Conservation (phyloP, 2,797 vertebrate genomes). For the Cyprinodon diabolis region DNA sequence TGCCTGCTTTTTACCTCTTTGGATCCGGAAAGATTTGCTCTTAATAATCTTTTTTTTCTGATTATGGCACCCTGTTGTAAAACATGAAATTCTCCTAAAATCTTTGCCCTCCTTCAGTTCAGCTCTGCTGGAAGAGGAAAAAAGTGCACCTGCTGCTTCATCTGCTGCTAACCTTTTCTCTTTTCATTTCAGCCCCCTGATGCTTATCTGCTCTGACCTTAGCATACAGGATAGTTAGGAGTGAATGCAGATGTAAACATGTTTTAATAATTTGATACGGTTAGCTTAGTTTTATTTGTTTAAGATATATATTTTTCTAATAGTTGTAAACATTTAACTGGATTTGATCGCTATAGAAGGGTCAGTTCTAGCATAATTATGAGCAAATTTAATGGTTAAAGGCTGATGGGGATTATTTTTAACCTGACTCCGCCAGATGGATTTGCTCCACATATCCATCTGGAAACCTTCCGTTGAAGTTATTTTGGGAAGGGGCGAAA, state of each 20-base stretch:
- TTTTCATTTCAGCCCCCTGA: constrained; percentile 6
- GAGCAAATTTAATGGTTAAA: too few relatives aligned
- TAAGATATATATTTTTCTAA: neutral
- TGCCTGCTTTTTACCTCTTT: neutral
- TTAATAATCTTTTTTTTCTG: neutral
- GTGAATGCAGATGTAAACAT: neutral
- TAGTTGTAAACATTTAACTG: neutral
- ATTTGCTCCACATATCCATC: too few relatives aligned
- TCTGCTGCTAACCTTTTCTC: constrained; percentile 6
- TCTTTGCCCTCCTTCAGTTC: neutral
- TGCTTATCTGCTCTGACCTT: neutral
- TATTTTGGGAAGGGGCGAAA: too few relatives aligned
- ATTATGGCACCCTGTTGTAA: neutral
- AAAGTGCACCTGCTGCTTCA: neutral
- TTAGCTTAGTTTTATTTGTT: neutral
- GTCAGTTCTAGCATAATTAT: too few relatives aligned
- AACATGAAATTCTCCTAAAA: neutral
- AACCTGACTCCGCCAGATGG: too few relatives aligned
- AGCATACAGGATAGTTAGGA: neutral
- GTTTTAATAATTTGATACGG: neutral
- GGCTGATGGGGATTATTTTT: too few relatives aligned
- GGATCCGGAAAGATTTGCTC: neutral
- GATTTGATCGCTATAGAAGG: neutral
- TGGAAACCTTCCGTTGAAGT: too few relatives aligned
- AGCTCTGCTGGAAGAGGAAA: neutral